A percentile compares a stretch with the other conserved stretches of the same genome.
Conservation (phyloP, 2,888 invertebrate species). For the Schizotus pectinicornis region DNA sequence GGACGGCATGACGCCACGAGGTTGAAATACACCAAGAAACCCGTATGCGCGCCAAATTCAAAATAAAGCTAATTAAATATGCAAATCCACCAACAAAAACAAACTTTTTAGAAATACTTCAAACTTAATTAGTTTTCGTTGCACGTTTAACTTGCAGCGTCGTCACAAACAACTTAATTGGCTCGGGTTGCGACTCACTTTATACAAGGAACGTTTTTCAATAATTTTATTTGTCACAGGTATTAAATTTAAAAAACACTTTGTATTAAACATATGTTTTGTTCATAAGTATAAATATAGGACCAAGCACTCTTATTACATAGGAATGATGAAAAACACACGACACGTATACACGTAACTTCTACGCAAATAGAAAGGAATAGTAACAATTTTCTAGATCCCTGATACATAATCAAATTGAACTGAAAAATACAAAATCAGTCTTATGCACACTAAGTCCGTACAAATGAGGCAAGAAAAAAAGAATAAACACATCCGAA, state of each 20-base stretch:
- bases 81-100: not conserved
- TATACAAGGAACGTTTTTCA: not conserved
- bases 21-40: not conserved
- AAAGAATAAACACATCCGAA: conserved; percentile 3
- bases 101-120: not conserved
- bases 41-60: conserved; percentile 14
- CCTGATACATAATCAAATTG: conserved; percentile 20
- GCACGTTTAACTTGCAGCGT: too few relatives aligned
- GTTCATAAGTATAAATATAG: conserved; percentile 30
- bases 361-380: conserved; percentile 13
- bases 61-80: not conserved
- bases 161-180: not conserved
- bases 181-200: too few relatives aligned
- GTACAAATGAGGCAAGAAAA: not conserved
- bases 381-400: conserved; percentile 19
- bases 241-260: conserved; percentile 32
- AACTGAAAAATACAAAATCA: conserved; percentile 22
- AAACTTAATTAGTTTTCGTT: not conserved
- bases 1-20: conserved; percentile 1
- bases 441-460: conserved; percentile 20
- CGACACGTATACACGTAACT: conserved; percentile 30
- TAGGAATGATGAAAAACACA: conserved; percentile 32
- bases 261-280: conserved; percentile 25
- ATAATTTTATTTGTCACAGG: conserved; percentile 30
- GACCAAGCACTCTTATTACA: conserved; percentile 32